Percentiles rank a stretch among this genome's conserved stretches.
phyloP scores from a whole-genome alignment of 2,888 invertebrate species.

The Cryptocephalus moraei region DNA sequence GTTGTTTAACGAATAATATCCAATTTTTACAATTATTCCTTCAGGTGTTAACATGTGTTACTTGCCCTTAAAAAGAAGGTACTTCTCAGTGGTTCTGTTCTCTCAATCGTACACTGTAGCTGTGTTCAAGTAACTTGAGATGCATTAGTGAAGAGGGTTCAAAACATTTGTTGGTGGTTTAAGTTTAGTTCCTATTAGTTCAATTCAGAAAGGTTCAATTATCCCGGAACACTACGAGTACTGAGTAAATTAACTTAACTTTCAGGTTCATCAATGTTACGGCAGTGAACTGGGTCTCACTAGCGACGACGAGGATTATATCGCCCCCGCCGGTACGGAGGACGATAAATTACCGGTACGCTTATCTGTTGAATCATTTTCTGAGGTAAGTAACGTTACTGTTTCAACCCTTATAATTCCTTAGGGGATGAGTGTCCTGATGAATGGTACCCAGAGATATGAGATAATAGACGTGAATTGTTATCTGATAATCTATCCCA shows the following conservation, averaged over 20 bases:
- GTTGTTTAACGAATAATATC: no score
- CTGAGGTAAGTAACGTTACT: constrained; percentile 21
- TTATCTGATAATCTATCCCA: neutral
- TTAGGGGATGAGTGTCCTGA: neutral
- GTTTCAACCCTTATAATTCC: neutral
- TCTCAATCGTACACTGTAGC: no score
- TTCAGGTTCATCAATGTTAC: constrained; percentile 79
- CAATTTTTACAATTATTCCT: no score
- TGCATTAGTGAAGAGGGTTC: no score
- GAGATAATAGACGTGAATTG: constrained; percentile 2
- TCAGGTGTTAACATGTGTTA: no score
- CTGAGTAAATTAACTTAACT: neutral
- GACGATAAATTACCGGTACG: constrained; percentile 38
- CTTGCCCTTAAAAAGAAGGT: no score
- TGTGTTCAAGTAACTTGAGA: no score
- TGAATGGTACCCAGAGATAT: constrained; percentile 1
- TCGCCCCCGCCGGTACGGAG: constrained; percentile 50
- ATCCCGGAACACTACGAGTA: no score
- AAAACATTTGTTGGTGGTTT: no score
- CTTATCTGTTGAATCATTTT: constrained; percentile 39
- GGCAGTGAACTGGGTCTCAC: constrained; percentile 90
- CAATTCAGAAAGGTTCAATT: no score
- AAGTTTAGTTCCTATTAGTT: no score
- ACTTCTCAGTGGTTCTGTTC: no score
- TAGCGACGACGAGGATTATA: constrained; percentile 83